phyloP scores from a whole-genome alignment of 2,113 vertebrate species.

The Rousettus leschenaultii region DNA sequence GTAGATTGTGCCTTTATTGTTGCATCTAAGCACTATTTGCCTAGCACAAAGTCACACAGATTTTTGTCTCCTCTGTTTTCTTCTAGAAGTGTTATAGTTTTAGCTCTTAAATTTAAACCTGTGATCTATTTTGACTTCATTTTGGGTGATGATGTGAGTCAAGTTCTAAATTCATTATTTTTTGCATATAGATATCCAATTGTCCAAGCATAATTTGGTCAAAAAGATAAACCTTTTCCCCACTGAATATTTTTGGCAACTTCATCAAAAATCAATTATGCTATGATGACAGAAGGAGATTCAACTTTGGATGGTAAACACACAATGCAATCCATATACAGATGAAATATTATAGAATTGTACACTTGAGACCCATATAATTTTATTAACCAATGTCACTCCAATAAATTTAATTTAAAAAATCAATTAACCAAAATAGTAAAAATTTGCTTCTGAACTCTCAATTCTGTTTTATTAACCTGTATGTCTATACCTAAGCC shows the following conservation, averaged over 20 bases:
- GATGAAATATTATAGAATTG: too few relatives aligned
- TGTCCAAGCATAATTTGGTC: neutral
- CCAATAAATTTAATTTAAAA: neutral
- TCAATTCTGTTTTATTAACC: neutral
- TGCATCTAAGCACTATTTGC: neutral
- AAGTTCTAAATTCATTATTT: neutral
- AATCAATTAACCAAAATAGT: neutral
- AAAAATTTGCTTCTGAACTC: neutral
- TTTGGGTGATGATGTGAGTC: neutral
- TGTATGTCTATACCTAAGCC: too few relatives aligned
- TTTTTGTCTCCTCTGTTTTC: neutral
- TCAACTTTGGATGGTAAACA: too few relatives aligned
- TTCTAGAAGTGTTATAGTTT: neutral
- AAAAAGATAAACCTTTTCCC: neutral
- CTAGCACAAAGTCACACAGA: neutral
- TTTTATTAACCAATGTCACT: too few relatives aligned
- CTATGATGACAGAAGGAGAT: too few relatives aligned
- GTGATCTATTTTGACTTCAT: neutral
- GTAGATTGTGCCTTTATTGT: neutral
- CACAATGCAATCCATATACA: too few relatives aligned
- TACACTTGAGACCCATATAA: too few relatives aligned
- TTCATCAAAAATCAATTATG: neutral
- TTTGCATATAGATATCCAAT: neutral
- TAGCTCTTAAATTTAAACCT: neutral
- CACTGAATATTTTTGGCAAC: neutral